These are phyloP conservation scores for Pterobdella sp. DNA, from an alignment of 2,888 invertebrate genomes.

Conservation along the genomic window DNA sequence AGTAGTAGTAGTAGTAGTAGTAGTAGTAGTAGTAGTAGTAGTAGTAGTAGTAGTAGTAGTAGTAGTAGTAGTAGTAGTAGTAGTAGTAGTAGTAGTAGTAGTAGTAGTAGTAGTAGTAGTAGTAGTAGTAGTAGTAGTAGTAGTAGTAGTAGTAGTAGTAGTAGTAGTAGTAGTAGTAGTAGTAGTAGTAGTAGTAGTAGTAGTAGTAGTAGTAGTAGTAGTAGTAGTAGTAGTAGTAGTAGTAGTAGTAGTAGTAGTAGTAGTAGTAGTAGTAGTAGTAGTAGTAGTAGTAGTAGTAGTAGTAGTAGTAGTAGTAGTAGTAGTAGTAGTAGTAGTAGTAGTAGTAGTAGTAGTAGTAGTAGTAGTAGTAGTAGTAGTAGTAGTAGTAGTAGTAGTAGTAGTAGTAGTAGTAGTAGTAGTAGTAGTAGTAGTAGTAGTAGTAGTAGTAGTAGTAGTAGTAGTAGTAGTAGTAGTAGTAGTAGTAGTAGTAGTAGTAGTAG, in stretches of 20 bases:
- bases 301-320: conserved; percentile 12
- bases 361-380: conserved; percentile 16
- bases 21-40: conserved; percentile 12
- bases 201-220: conserved; percentile 15
- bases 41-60: conserved; percentile 13
- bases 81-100: conserved; percentile 12
- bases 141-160: conserved; percentile 15
- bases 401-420: conserved; percentile 12
- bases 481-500: conserved; percentile 4
- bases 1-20: conserved; percentile 9
- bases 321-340: conserved; percentile 12
- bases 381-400: conserved; percentile 14
- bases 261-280: conserved; percentile 10
- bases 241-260: conserved; percentile 16
- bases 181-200: conserved; percentile 14
- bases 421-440: conserved; percentile 13
- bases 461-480: conserved; percentile 12
- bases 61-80: conserved; percentile 12
- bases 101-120: conserved; percentile 14
- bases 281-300: background rate
- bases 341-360: conserved; percentile 16
- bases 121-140: conserved; percentile 14
- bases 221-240: conserved; percentile 5
- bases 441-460: conserved; percentile 5
- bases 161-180: conserved; percentile 16